Conservation (phyloP, 2,113 vertebrate species). For the Murina feae region DNA sequence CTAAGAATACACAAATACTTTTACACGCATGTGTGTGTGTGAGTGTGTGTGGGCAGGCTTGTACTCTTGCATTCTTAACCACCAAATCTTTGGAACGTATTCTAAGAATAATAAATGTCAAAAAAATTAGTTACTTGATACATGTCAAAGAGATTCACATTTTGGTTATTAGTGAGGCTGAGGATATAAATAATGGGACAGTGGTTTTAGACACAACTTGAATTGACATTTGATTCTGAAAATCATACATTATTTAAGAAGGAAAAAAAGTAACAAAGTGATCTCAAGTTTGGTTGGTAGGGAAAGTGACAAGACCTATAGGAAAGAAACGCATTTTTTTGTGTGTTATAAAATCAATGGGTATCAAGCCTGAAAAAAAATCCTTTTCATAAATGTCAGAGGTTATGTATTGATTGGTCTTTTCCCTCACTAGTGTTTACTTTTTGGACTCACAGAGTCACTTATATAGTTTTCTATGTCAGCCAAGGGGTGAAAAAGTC, state of each 20-base stretch:
- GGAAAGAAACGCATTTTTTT: background rate
- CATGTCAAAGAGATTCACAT: background rate
- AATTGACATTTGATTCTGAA: background rate
- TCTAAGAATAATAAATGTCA: background rate
- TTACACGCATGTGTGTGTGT: rapidly evolving
- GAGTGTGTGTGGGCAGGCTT: rapidly evolving
- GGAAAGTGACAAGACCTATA: background rate
- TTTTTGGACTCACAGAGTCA: background rate
- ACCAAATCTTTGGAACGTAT: background rate
- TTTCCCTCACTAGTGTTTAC: background rate
- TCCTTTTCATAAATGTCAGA: conserved; percentile 7
- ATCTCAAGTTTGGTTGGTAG: background rate
- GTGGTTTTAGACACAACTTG: background rate
- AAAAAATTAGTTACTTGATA: background rate
- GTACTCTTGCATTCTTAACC: background rate
- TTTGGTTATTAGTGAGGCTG: background rate
- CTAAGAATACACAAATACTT: background rate
- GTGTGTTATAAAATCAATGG: conserved; percentile 29
- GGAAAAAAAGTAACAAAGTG: background rate
- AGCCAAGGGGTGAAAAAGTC: background rate
- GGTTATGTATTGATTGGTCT: conserved; percentile 30
- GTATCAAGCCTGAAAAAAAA: conserved; percentile 2
- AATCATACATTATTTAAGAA: background rate
- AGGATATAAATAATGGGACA: background rate
- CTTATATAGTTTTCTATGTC: background rate